Conservation (phyloP, 2,113 vertebrate genomes). For the Pao palembangensis region DNA sequence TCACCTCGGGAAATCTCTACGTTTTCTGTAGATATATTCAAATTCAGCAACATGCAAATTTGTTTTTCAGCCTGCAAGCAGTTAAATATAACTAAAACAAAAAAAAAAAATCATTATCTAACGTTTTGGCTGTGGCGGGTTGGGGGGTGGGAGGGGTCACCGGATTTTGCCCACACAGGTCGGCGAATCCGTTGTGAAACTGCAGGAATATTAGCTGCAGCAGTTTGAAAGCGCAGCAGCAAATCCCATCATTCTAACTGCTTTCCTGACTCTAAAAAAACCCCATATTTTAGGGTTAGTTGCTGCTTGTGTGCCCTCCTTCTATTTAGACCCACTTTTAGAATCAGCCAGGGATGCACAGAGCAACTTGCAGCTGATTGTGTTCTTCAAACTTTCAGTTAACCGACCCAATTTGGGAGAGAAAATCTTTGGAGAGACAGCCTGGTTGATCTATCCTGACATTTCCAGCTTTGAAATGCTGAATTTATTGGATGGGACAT, state of each 20-base stretch:
- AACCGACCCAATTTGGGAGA: background rate
- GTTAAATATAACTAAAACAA: background rate
- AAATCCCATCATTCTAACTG: background rate
- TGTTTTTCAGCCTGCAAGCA: background rate
- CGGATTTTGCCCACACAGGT: no score
- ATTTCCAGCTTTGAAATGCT: background rate
- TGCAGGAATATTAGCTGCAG: background rate
- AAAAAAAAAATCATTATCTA: background rate
- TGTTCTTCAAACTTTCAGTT: conserved; percentile 17
- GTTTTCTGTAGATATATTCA: background rate
- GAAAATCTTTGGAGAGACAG: background rate
- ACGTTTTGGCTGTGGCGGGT: no score
- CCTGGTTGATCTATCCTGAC: conserved; percentile 1
- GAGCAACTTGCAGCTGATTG: background rate
- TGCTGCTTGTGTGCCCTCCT: background rate
- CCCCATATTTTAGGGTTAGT: background rate
- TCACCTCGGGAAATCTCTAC: no score
- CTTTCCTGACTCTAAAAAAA: conserved; percentile 8
- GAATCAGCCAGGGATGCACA: background rate
- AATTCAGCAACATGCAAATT: background rate
- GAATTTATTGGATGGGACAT: background rate
- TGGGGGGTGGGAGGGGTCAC: no score
- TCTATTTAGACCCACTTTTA: conserved; percentile 13
- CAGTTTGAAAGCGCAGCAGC: no score
- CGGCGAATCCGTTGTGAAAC: background rate